Evolutionary conservation across 2,888 invertebrate species (phyloP).

Genomic region (Carpatolechia fugitivella): DNA sequence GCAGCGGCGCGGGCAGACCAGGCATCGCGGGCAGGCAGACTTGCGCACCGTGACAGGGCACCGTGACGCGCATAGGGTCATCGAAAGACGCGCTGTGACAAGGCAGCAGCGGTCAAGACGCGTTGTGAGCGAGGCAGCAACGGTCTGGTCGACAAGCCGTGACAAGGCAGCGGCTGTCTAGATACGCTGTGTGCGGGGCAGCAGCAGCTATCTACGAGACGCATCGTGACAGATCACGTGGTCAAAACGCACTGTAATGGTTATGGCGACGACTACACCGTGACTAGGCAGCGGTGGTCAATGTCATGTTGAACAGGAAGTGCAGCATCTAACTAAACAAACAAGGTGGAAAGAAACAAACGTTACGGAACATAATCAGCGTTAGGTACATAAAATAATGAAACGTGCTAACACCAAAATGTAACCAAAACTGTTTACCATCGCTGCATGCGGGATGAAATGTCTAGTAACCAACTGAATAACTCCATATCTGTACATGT

Average conservation of each 20-base stretch:
- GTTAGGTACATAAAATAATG: too few species aligned
- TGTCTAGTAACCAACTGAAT: too few species aligned
- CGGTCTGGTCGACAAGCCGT: not conserved
- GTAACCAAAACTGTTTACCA: too few species aligned
- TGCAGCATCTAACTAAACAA: not conserved
- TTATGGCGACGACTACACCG: too few species aligned
- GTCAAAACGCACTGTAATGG: not conserved
- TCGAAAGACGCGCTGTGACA: conserved; percentile 14
- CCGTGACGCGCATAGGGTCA: not conserved
- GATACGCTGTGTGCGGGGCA: conserved; percentile 14
- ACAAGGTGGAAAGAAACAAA: not conserved
- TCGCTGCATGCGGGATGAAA: too few species aligned
- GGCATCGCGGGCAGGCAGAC: conserved; percentile 13
- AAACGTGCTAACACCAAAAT: too few species aligned
- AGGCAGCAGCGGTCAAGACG: conserved; percentile 14
- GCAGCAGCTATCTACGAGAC: conserved; percentile 11
- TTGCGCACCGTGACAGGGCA: too few species aligned
- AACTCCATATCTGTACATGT: too few species aligned
- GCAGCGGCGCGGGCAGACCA: conserved; percentile 8
- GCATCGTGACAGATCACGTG: conserved; percentile 15
- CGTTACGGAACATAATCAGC: too few species aligned
- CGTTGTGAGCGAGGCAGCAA: conserved; percentile 21
- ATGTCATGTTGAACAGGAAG: not conserved
- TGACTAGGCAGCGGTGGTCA: conserved; percentile 19
- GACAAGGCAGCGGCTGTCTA: not conserved